Evolutionary conservation across 1,140 invertebrate genomes (phyloP).

Genomic region (Pogonus chalceus): DNA sequence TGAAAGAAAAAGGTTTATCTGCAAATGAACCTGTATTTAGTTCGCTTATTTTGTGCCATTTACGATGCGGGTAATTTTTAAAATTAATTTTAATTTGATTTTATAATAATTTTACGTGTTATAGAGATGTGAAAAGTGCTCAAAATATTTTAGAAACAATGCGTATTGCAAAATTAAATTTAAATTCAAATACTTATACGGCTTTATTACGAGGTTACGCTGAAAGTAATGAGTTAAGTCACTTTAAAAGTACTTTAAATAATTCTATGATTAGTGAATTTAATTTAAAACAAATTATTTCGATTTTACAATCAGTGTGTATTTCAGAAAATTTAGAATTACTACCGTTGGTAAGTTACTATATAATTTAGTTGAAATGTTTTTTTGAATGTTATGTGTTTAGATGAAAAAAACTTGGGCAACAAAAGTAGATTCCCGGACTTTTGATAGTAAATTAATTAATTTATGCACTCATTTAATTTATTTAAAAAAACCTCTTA

Average conservation of each 20-base stretch:
- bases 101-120: conserved; percentile 12
- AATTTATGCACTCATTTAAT: not conserved
- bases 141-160: conserved; percentile 33
- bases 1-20: conserved; percentile 44
- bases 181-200: conserved; percentile 31
- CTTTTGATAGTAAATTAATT: not conserved
- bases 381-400: not conserved
- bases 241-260: not conserved
- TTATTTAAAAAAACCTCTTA: not conserved
- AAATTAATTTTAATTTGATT: not conserved
- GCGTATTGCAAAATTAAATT: conserved; percentile 29
- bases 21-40: conserved; percentile 48
- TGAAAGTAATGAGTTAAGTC: conserved; percentile 27
- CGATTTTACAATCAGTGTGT: not conserved
- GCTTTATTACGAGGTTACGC: conserved; percentile 44
- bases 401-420: not conserved
- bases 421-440: not conserved
- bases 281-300: not conserved
- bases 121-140: conserved; percentile 28
- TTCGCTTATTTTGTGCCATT: conserved; percentile 46
- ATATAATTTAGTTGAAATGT: not conserved
- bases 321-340: not conserved
- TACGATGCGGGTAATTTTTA: conserved; percentile 36
- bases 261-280: not conserved
- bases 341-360: not conserved